Evolutionary conservation across 2,113 vertebrate genomes (phyloP).

Genomic region (Euleptes europaea): DNA sequence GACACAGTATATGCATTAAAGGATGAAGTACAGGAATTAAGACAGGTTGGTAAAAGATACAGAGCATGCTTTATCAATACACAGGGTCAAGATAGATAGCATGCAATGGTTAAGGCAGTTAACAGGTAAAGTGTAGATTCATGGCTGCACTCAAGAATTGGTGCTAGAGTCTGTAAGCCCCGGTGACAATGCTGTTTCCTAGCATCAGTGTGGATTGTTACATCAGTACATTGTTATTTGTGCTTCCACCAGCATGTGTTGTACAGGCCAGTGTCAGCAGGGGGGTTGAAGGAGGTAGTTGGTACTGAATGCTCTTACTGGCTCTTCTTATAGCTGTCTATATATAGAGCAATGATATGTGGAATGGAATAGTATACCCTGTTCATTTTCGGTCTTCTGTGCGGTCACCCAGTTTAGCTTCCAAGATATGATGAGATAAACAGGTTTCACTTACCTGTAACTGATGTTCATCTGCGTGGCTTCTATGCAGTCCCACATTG

Average conservation of each 20-base stretch:
- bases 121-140: neutral
- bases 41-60: slow-evolving; percentile 82
- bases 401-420: too few relatives aligned
- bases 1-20: slow-evolving; percentile 94
- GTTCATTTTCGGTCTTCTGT: too few relatives aligned
- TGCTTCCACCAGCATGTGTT: neutral
- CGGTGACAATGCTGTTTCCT: neutral
- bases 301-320: neutral
- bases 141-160: neutral
- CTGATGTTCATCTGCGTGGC: too few relatives aligned
- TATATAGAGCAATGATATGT: too few relatives aligned
- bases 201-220: neutral
- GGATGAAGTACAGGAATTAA: slow-evolving; percentile 93
- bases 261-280: neutral
- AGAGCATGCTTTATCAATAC: neutral
- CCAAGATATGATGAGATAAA: too few relatives aligned
- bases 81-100: neutral
- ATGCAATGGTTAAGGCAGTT: neutral
- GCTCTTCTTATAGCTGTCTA: neutral
- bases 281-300: neutral
- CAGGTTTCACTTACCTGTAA: too few relatives aligned
- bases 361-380: too few relatives aligned
- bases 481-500: too few relatives aligned
- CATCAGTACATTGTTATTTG: neutral
- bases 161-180: neutral